Evolutionary conservation across 2,113 vertebrate genomes (phyloP).

Genomic region (Taxidea taxus): DNA sequence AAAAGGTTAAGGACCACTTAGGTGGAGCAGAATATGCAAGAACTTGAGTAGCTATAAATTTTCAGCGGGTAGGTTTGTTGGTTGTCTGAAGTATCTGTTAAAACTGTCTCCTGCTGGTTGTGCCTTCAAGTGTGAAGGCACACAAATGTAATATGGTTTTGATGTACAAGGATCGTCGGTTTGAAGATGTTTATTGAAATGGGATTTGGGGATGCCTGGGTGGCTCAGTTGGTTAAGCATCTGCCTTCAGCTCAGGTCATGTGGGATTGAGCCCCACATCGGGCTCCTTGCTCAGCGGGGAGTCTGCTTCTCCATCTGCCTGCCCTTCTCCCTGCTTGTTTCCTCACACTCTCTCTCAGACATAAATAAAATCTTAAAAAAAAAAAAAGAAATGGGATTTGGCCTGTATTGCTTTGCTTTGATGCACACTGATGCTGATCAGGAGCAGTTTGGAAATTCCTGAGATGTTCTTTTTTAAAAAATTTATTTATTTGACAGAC

Average conservation of each 20-base stretch:
- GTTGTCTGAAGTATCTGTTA: conserved; percentile 17
- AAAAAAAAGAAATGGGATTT: neutral
- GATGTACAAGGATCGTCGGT: neutral
- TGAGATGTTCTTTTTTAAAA: conserved; percentile 37
- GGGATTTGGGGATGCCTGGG: neutral
- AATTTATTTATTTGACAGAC: no score
- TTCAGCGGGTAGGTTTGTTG: conserved; percentile 22
- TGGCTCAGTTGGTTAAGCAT: no score
- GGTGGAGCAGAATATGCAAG: conserved; percentile 19
- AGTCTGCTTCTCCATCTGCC: no score
- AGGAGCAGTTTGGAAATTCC: conserved; percentile 20
- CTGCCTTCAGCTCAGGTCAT: no score
- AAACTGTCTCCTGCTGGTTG: conserved; percentile 1
- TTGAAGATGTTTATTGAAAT: conserved; percentile 33
- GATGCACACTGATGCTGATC: conserved; percentile 12
- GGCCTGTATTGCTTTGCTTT: neutral
- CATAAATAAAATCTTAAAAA: no score
- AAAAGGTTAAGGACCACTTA: conserved; percentile 28
- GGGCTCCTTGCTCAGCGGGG: no score
- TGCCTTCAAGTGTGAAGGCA: neutral
- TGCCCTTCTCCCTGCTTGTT: no score
- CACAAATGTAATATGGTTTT: conserved; percentile 1
- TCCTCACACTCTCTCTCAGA: no score
- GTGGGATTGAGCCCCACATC: no score
- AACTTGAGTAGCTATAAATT: conserved; percentile 2